phyloP scores from a whole-genome alignment of 2,113 vertebrate species.

The Hyperopisus bebe region DNA sequence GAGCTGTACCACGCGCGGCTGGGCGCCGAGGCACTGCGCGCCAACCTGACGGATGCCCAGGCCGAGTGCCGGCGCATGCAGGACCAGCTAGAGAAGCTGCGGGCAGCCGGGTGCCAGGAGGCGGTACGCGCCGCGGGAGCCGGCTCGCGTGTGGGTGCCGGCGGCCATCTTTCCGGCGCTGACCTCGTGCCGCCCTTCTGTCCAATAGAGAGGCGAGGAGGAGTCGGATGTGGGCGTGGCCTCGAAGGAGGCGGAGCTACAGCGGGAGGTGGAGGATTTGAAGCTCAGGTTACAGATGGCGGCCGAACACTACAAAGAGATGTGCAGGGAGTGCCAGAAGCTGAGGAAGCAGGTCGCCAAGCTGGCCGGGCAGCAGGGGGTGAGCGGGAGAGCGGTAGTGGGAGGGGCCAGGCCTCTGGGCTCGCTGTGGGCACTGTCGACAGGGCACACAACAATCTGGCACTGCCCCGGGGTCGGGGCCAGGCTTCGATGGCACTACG shows the following conservation, averaged over 20 bases:
- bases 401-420: neutral
- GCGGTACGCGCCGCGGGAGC: constrained; percentile 44
- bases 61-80: constrained; percentile 65
- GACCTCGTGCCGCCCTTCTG: too few relatives aligned
- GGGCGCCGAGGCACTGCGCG: constrained; percentile 65
- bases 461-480: neutral
- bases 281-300: constrained; percentile 96
- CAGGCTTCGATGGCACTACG: neutral
- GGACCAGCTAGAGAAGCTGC: constrained; percentile 52
- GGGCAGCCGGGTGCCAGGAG: constrained; percentile 65
- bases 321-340: constrained; percentile 93
- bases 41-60: constrained; percentile 67
- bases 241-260: constrained; percentile 80
- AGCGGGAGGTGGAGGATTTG: constrained; percentile 93
- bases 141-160: neutral
- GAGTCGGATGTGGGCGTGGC: constrained; percentile 36
- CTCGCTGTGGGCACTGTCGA: neutral
- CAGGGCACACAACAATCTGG: neutral
- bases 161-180: neutral
- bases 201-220: constrained; percentile 39
- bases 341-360: constrained; percentile 89
- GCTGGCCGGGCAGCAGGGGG: constrained; percentile 75
- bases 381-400: constrained; percentile 43
- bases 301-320: constrained; percentile 96
- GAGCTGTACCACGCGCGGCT: constrained; percentile 79